Base-by-base conservation (phyloP, 2,888 invertebrate species). In the Orchestes rusci region DNA sequence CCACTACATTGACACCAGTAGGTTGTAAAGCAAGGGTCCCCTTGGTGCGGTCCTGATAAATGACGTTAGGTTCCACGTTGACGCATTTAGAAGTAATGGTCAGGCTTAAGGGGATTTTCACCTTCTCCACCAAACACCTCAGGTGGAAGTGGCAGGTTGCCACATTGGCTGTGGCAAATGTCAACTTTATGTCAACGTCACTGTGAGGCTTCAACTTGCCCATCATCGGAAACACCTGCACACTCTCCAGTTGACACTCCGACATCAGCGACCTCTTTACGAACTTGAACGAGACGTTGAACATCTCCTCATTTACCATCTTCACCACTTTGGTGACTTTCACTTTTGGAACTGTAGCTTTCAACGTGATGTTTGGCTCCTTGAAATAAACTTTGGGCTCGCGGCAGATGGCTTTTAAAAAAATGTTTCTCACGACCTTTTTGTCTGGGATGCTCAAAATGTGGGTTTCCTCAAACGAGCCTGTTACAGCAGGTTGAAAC, bases 371-470 rank as follows among this genome's bases (percentile, higher is more conserved):
- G 56, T 78, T 75, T 1, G 75, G 73, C 16, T 74, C 71, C 15
- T 74, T 68, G 58, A 82, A 79, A 37, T 70, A 66, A 3, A 84
- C 73, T 15, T 73, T 72, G 0, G 84, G 80, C 54, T 83, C 81
- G 44, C 73, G 67, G 1, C 80, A 78, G 33, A 71, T 62, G 8
- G 80, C 82, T 15, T 79, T 80, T 10, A 84, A 69, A 15, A 84
- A 60, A 59, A 84, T 73, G 46, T 72, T 65, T 38, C 73, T 72
- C 18, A 67, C 23, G n/a, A 53, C 35, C 51, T 74, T 67, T 59
- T 77, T 71, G 39, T 71, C 67, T 2, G 76, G 74, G 54, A 84
- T 78, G 13, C 64, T 58, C 56, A 84, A 58, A 28, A 45, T 35
- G 39, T 51, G 60, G 38, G 50, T 46, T 34, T 50, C 79, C 65